phyloP scores from a whole-genome alignment of 2,888 invertebrate species.

The Toxonevra muliebris region DNA sequence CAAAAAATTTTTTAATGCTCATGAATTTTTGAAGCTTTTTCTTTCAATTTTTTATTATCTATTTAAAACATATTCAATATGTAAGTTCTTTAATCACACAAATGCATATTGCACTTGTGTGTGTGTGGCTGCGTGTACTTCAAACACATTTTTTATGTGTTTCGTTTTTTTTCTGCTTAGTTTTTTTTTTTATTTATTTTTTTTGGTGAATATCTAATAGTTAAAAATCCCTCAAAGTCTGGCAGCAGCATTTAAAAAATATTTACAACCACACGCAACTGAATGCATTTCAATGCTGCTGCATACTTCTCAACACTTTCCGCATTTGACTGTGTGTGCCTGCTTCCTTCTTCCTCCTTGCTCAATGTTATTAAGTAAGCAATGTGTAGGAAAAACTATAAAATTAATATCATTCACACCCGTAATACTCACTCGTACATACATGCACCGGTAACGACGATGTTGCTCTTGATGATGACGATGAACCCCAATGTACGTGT shows the following conservation, averaged over 20 bases:
- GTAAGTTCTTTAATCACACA: too few species aligned
- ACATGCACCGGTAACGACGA: too few species aligned
- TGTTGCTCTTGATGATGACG: conserved; percentile 16
- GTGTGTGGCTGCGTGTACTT: too few species aligned
- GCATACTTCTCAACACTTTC: conserved; percentile 48
- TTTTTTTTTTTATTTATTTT: conserved; percentile 6
- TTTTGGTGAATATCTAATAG: conserved; percentile 10
- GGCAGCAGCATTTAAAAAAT: too few species aligned
- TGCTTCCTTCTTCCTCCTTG: conserved; percentile 34
- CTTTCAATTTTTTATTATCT: too few species aligned
- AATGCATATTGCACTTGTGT: too few species aligned
- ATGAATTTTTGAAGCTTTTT: too few species aligned
- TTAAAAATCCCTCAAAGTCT: conserved; percentile 16
- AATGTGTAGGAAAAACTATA: conserved; percentile 19
- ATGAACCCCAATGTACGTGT: conserved; percentile 2
- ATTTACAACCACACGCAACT: too few species aligned
- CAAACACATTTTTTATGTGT: conserved; percentile 31
- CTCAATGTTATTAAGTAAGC: conserved; percentile 15
- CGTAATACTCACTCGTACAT: conserved; percentile 13
- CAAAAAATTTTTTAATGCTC: too few species aligned
- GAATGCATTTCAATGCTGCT: too few species aligned
- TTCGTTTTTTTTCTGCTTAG: conserved; percentile 13
- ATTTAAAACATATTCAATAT: too few species aligned
- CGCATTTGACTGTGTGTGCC: conserved; percentile 47
- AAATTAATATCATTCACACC: conserved; percentile 60